Conservation (phyloP, 2,888 invertebrate genomes). For the Diarsia brunnea region DNA sequence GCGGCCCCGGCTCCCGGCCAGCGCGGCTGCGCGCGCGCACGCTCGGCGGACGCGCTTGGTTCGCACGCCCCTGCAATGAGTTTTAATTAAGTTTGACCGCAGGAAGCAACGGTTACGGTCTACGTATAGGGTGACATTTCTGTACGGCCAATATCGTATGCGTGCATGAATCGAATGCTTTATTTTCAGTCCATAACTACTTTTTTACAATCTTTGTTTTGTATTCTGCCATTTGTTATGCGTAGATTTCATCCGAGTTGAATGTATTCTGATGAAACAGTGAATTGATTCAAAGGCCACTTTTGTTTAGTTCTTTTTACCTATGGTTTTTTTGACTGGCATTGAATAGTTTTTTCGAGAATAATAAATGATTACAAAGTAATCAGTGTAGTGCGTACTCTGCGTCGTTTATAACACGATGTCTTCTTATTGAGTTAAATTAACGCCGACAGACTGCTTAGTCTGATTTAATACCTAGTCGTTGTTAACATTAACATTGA, state of each 20-base stretch:
- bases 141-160: conserved; percentile 47
- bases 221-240: conserved; percentile 17
- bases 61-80: conserved; percentile 89
- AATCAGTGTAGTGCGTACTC: conserved; percentile 32
- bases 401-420: conserved; percentile 38
- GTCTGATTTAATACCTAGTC: conserved; percentile 33
- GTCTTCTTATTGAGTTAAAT: conserved; percentile 51
- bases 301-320: conserved; percentile 38
- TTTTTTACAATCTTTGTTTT: conserved; percentile 20
- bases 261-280: conserved; percentile 49
- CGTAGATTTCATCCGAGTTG: conserved; percentile 30
- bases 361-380: conserved; percentile 35
- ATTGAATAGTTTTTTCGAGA: conserved; percentile 32
- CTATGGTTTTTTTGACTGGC: conserved; percentile 25
- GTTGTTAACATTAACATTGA: conserved; percentile 37
- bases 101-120: conserved; percentile 84
- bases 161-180: conserved; percentile 13
- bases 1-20: conserved; percentile 26
- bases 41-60: conserved; percentile 72
- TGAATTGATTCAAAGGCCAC: conserved; percentile 36
- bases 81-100: conserved; percentile 88
- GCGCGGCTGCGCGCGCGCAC: conserved; percentile 42
- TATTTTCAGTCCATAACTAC: background rate
- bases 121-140: conserved; percentile 82
- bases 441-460: conserved; percentile 30